These are phyloP conservation scores for Odocoileus virginianus DNA, from an alignment of 2,113 vertebrate genomes.

Conservation along the genomic window DNA sequence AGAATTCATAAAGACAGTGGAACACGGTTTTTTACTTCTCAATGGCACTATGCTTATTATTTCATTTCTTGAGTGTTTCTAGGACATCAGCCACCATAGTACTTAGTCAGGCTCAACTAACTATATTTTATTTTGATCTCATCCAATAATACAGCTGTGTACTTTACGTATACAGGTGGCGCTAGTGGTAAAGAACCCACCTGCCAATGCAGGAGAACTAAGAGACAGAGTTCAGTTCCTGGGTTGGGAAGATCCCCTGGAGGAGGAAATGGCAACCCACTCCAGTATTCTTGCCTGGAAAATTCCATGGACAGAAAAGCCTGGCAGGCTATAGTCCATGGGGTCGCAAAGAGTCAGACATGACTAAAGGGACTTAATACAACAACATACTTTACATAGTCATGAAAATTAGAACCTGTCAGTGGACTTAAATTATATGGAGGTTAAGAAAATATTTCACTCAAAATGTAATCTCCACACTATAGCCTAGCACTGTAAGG, in stretches of 20 bases:
- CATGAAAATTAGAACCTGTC: background rate
- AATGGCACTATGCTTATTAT: background rate
- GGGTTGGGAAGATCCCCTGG: background rate
- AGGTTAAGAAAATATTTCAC: background rate
- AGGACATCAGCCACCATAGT: background rate
- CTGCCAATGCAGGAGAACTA: background rate
- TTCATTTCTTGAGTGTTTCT: conserved; percentile 9
- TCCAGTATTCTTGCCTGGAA: background rate
- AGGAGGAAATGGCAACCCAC: background rate
- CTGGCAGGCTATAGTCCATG: background rate
- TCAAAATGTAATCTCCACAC: background rate
- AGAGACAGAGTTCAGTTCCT: background rate
- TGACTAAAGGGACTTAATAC: background rate
- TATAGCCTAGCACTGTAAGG: background rate
- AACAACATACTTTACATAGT: background rate
- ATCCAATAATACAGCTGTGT: background rate
- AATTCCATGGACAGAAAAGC: background rate
- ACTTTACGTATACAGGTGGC: background rate
- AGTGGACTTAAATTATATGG: background rate
- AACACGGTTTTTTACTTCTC: background rate
- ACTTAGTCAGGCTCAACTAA: background rate
- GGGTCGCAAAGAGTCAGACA: background rate
- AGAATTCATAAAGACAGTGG: background rate
- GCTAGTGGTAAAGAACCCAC: background rate
- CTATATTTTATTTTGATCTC: conserved; percentile 14